Evolutionary conservation across 1,140 invertebrate genomes (phyloP), one percentile per base, ranked within the genome.

Genomic region (Arion vulgaris): DNA sequence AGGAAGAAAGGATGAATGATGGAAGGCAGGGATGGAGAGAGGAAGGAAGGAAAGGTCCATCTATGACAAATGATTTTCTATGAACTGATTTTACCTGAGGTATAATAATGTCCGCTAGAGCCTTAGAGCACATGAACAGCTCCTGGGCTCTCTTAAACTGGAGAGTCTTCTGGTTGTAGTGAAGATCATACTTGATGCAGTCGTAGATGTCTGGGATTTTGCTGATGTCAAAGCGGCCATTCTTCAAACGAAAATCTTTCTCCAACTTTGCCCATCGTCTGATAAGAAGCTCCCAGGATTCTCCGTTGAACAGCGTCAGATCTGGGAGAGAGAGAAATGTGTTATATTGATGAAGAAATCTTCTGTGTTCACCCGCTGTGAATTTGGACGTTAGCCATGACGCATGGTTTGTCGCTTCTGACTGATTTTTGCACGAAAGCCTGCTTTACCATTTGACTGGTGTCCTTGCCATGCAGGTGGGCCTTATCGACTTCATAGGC

Each of bases 151-250:
- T 95, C 87, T 98, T 95, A 92, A 98, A 99, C 87, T 98, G 96
- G 86, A 99, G 90, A 0, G 96, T 97, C 90, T 98, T 96, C 89
- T 98, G 96, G 92, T 99, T 99, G 90, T 99, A 98, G 89, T 99
- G 98, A 81, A 99, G 92, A 93, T 99, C 98, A 83, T 93, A 99
- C 90, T 99, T 99, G 86, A 99, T 99, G 91, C 98, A 99, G 93
- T 99, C 99, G 90, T 99, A 99, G 85, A 99, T 99, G 92, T 99
- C 99, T 0, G 99, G 98, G 84, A 99, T 98, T 94, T 99, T 99
- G 0, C 97, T 99, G 86, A 99, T 99, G 91, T 99, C 98, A 93
- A 97, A 99, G 28, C 95, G 94, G 83, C 96, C 97, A 83, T 93
- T 94, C 92, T 98, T 99, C 0, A 90, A 96, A 87, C 95, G 97